Base-by-base conservation (phyloP, 2,888 invertebrate genomes). In the Keiferia lycopersicella region DNA sequence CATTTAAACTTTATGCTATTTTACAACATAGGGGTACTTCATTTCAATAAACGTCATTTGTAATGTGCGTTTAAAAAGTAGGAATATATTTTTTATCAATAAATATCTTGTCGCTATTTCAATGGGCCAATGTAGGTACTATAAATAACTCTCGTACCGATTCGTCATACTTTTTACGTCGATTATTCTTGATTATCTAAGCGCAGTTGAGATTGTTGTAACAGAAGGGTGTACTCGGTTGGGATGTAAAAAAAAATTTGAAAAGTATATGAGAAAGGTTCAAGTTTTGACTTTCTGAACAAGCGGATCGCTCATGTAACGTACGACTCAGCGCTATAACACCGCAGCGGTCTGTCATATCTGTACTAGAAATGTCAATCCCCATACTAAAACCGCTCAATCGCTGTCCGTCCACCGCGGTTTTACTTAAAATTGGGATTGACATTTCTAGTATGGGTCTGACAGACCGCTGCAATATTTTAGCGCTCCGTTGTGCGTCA, bases 111-210 rank as follows among this genome's bases (percentile, higher is more conserved):
- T 70, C 69, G 73, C 74, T 71, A 75, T 75, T 71, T 77, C 73
- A 77, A 80, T 79, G 73, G 75, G 69, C 73, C 72, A 71, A 71
- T 74, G 65, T 74, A 74, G 67, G 67, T 73, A 74, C 74, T 71
- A 81, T 83, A 82, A 82, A 84, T 83, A 76, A 81, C 80, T 81
- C 78, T 83, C 79, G 83, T 72, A 76, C 71, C 66, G 73, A 86
- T 90, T 88, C 84, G 88, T 83, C 83, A 88, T 73, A 82, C 84
- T 83, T 83, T 84, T 88, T 82, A 82, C 79, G 76, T 83, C 75
- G 74, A 83, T 84, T 83, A 79, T 80, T 53, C 20, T 83, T 26
- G 56, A 56, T 56, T 79, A 71, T 80, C 83, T 82, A 82, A 70
- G 62, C 60, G 65, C 65, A 34, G 62, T 60, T 51, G 59, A 61